phyloP scores from a whole-genome alignment of 2,797 vertebrate species.

The Leptodactylus fallax region DNA sequence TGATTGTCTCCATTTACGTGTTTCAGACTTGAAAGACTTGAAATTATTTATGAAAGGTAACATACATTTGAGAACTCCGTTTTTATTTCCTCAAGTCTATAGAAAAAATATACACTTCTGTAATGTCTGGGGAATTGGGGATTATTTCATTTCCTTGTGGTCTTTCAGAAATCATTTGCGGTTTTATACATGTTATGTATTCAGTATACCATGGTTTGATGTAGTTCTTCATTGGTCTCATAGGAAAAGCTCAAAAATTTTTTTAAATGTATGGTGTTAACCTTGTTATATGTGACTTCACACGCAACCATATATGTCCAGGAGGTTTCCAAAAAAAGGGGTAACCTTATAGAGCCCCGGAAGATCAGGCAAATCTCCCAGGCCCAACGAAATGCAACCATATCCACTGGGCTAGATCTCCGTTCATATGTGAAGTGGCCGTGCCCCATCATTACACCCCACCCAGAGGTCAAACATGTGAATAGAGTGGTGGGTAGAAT shows the following conservation, averaged over 20 bases:
- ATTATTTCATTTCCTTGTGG: conserved; percentile 46
- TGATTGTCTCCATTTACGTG: conserved; percentile 35
- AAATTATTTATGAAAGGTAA: conserved; percentile 37
- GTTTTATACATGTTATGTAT: conserved; percentile 16
- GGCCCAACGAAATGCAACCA: no score
- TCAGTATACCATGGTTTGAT: neutral
- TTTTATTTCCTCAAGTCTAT: conserved; percentile 25
- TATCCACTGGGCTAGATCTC: no score
- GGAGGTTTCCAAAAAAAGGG: no score
- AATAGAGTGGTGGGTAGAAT: no score
- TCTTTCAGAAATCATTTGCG: conserved; percentile 17
- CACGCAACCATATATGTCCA: no score
- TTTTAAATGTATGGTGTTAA: neutral
- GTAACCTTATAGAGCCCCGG: no score
- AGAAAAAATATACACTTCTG: conserved; percentile 12
- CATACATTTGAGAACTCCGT: conserved; percentile 1
- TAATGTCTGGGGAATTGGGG: neutral
- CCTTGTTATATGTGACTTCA: no score
- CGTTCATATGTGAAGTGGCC: no score
- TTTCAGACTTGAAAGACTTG: conserved; percentile 11
- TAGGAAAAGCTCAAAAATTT: neutral
- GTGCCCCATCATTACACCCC: no score
- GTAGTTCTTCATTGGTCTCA: neutral
- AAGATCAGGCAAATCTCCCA: no score
- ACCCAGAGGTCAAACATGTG: no score